Evolutionary conservation across 2,797 vertebrate genomes (phyloP).

Genomic region (Chrysocyon brachyurus): DNA sequence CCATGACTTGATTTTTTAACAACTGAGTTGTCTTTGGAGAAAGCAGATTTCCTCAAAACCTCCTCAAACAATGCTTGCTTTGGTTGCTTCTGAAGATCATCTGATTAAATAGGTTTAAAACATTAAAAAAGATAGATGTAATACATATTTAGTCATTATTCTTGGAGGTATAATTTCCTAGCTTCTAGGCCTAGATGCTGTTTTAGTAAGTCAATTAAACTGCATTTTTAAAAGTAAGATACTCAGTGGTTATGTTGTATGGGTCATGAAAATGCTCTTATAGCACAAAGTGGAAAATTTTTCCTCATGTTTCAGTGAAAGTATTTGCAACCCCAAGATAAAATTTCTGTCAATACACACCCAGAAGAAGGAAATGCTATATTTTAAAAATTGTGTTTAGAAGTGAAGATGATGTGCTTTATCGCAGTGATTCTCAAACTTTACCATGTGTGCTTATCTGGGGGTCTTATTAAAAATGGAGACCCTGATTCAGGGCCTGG

Average conservation of each 20-base stretch:
- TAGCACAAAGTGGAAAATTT: background rate
- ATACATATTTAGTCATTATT: background rate
- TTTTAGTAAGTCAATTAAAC: constrained; percentile 15
- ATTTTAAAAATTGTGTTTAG: background rate
- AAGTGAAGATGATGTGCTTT: background rate
- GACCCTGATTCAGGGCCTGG: background rate
- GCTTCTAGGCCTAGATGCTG: background rate
- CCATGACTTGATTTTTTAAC: background rate
- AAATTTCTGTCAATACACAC: background rate
- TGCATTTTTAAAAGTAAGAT: background rate
- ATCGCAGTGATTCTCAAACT: background rate
- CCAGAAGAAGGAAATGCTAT: background rate
- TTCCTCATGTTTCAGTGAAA: background rate
- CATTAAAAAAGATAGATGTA: background rate
- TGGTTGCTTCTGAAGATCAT: background rate
- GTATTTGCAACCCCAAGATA: background rate
- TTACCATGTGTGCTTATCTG: background rate
- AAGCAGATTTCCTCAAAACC: background rate
- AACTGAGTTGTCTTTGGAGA: background rate
- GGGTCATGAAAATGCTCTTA: background rate
- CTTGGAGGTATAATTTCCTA: background rate
- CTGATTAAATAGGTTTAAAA: background rate
- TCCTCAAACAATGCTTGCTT: background rate
- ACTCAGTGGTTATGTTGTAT: background rate
- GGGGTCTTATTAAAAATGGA: background rate